Base-by-base conservation (phyloP, 2,113 vertebrate genomes). In the Saguinus midas region DNA sequence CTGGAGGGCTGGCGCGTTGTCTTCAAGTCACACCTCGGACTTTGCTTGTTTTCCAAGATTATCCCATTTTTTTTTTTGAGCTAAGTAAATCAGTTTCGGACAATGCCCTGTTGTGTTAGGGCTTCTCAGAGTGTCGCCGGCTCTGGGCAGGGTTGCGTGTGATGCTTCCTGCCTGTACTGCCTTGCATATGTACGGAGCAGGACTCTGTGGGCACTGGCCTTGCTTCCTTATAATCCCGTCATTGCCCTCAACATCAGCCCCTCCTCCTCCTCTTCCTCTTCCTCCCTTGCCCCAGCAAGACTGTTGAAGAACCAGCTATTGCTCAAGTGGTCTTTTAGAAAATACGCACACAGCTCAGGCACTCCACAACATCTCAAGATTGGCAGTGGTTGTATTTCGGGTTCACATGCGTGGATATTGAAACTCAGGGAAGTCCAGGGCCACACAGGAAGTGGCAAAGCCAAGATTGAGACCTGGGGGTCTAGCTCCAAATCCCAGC, bases 301-400 rank as follows among this genome's bases (percentile, higher is more conserved):
- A 37, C 29, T 29, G 14, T 23, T 37, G 20, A 78, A 25, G 64
- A 17, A 25, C 13, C 35, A 0, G 6, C 32, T 16, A 0, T 0
- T 25, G 27, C 32, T 80, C 35, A 7, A 72, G 29, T 18, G 0
- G 1, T 20, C 61, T 70, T 40, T 21, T 4, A 17, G 73, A 45
- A 16, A 6, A 3, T 1, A 2, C 18, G 21, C 1, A 3, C 1
- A 1, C 2, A 1, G 5, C 16, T 27, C n/a, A 25, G 4, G 2
- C 2, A n/a, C 3, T 48, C 13, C 16, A 6, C 17, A 1, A 1
- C 10, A 5, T 21, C 13, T 7, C 1, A 0, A 2, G 10, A 5
- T n/a, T 3, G 6, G 21, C 64, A 3, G 8, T 0, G 3, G 6
- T 25, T 0, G 21, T 4, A 0, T 45, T 37, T 57, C 79, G 32